phyloP scores from a whole-genome alignment of 2,113 vertebrate species.

The Antigone vipio region DNA sequence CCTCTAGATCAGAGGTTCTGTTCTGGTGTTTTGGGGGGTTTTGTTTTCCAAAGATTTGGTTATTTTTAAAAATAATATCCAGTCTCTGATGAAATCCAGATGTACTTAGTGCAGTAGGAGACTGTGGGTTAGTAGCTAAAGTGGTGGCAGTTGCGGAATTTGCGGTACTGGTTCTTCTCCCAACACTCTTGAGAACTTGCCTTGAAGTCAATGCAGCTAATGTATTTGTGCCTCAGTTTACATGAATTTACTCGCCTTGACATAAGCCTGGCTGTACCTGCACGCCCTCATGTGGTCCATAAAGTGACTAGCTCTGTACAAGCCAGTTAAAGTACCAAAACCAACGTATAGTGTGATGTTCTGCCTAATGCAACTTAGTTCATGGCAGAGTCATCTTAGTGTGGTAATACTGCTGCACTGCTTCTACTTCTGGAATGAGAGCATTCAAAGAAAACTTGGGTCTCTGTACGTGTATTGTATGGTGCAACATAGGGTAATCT shows the following conservation, averaged over 20 bases:
- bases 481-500: background rate
- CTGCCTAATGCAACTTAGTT: background rate
- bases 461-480: background rate
- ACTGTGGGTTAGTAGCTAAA: background rate
- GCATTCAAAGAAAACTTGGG: background rate
- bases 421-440: background rate
- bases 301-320: background rate
- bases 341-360: background rate
- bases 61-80: background rate
- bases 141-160: background rate
- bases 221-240: background rate
- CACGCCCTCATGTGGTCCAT: background rate
- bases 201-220: background rate
- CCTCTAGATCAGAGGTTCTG: background rate
- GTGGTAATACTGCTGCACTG: background rate
- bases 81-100: constrained; percentile 19
- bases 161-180: background rate
- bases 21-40: background rate
- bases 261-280: background rate
- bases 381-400: background rate
- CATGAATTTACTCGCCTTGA: background rate
- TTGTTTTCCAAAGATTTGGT: background rate
- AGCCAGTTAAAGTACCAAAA: background rate
- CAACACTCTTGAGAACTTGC: background rate
- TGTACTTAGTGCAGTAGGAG: background rate